phyloP scores from a whole-genome alignment of 2,888 invertebrate genomes.

The Drosophila paracracens region DNA sequence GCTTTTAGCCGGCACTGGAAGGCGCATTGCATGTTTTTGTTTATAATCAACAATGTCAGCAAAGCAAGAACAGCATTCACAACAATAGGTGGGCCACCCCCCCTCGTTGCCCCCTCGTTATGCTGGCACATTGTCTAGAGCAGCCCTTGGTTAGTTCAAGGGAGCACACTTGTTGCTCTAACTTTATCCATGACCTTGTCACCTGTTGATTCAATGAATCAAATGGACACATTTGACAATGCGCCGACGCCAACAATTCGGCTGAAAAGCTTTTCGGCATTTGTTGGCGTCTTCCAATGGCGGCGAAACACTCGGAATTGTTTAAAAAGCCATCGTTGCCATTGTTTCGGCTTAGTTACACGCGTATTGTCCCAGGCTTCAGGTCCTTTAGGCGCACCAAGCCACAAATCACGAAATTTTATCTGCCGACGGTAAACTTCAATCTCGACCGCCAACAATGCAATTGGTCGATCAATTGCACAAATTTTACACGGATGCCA shows the following conservation, averaged over 20 bases:
- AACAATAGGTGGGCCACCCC: slow-evolving; percentile 6
- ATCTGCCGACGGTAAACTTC: slow-evolving; percentile 23
- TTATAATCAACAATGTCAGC: slow-evolving; percentile 28
- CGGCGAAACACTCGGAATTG: slow-evolving; percentile 36
- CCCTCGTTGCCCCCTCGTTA: background rate
- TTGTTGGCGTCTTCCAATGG: slow-evolving; percentile 71
- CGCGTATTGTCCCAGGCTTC: slow-evolving; percentile 58
- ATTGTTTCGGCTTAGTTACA: slow-evolving; percentile 70
- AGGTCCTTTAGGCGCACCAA: slow-evolving; percentile 7
- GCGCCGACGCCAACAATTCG: slow-evolving; percentile 36
- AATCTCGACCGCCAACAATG: background rate
- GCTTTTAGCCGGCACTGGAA: slow-evolving; percentile 59
- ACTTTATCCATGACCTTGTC: slow-evolving; percentile 56
- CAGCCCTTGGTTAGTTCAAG: background rate
- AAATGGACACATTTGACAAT: slow-evolving; percentile 17
- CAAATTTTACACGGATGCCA: background rate
- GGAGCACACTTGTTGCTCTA: slow-evolving; percentile 60
- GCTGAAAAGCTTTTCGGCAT: slow-evolving; percentile 55
- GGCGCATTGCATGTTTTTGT: slow-evolving; percentile 38
- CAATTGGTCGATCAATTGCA: slow-evolving; percentile 8
- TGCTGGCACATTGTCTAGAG: background rate
- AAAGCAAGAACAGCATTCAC: slow-evolving; percentile 14
- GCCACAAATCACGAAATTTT: background rate
- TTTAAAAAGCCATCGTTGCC: slow-evolving; percentile 58
- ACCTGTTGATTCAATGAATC: slow-evolving; percentile 64